Evolutionary conservation across 2,888 invertebrate genomes (phyloP), one percentile per base, ranked within the genome.

Genomic region (Thecocarcelia acutangulata): DNA sequence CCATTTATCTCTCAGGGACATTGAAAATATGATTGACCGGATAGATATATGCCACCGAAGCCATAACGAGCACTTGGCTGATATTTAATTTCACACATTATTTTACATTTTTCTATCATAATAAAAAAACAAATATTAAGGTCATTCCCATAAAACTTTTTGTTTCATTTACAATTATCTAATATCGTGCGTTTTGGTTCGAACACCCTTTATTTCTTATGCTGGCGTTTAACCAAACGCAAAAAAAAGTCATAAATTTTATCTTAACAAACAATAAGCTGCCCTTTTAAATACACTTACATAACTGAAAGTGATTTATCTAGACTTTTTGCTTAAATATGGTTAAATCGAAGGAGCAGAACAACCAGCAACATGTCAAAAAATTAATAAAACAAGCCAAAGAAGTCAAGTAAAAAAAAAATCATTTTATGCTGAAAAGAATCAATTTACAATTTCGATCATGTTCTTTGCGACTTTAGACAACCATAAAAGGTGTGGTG

Each of bases 391-490:
- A 54, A 61, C 21, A 24, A 61, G 61, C 68, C 5, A 52, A 50
- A 74, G n/a, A 48, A 37, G 21, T 6, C 17, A 72, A 13, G n/a
- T 17, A 61, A 3, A 21, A 48, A 13, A 15, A 9, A 28, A 69
- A n/a, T 54, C 9, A 58, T 37, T 73, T 40, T 52, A 73, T 79
- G 72, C 59, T 66, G 37, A 73, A 64, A 79, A 79, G 72, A 79
- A 79, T 79, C 59, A 79, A 79, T 79, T 79, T 79, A 79, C 72
- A 66, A 73, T 73, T 73, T 73, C 15, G 59, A 73, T 79, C 78
- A 68, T 79, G 72, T 79, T 69, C 54, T 52, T 76, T 76, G 5
- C 13, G 52, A 61, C 37, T 76, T 69, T 17, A 69, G 76, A 69
- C 76, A 76, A 40, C 78, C 78, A 66, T 68, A 66, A 52, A 79